Evolutionary conservation across 2,888 invertebrate genomes (phyloP).

Genomic region (Sinopyrophorus schimmeli): DNA sequence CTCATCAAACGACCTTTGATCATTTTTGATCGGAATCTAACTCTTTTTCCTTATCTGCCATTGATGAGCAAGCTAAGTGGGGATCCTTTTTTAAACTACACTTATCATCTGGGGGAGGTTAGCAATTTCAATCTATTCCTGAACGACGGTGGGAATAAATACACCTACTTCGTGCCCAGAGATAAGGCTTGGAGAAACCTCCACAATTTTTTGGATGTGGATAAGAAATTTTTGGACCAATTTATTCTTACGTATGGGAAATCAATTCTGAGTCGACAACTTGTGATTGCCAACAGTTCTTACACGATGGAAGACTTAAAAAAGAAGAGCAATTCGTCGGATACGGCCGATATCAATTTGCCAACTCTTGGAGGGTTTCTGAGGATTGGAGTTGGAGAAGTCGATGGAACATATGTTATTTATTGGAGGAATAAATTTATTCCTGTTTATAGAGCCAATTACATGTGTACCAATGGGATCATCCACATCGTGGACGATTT

Average conservation of each 20-base stretch:
- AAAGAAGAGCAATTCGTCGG: slow-evolving; percentile 58
- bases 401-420: slow-evolving; percentile 40
- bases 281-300: slow-evolving; percentile 73
- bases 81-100: slow-evolving; percentile 81
- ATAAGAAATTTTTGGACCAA: slow-evolving; percentile 72
- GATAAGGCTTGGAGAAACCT: slow-evolving; percentile 81
- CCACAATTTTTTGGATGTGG: slow-evolving; percentile 53
- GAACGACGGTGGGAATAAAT: slow-evolving; percentile 70
- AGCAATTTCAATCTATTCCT: slow-evolving; percentile 75
- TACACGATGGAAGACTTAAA: slow-evolving; percentile 75
- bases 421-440: slow-evolving; percentile 66
- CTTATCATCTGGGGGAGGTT: slow-evolving; percentile 72
- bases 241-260: slow-evolving; percentile 59
- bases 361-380: slow-evolving; percentile 25
- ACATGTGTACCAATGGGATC: slow-evolving; percentile 91
- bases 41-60: slow-evolving; percentile 83
- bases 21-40: slow-evolving; percentile 80
- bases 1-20: slow-evolving; percentile 86
- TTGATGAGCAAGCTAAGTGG: slow-evolving; percentile 78
- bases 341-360: slow-evolving; percentile 24
- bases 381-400: slow-evolving; percentile 36
- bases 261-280: slow-evolving; percentile 79
- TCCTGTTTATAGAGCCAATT: slow-evolving; percentile 82
- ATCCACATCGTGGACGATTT: slow-evolving; percentile 91
- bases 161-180: slow-evolving; percentile 87